phyloP scores from a whole-genome alignment of 2,113 vertebrate species.

The Marmota monax region DNA sequence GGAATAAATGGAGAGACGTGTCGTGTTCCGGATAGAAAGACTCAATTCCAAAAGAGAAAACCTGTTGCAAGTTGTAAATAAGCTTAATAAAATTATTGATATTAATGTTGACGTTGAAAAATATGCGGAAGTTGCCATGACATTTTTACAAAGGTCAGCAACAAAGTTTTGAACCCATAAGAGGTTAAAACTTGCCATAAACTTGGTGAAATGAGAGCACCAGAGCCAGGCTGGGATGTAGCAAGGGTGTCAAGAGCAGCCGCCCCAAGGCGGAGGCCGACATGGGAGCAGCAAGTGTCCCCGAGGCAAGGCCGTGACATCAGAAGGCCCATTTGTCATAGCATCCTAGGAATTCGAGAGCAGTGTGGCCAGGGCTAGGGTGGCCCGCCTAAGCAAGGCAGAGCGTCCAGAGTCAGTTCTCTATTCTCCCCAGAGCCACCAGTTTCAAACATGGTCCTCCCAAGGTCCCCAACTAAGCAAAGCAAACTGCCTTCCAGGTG shows the following conservation, averaged over 20 bases:
- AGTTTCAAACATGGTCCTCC: accelerated
- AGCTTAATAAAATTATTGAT: background rate
- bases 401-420: background rate
- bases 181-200: background rate
- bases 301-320: accelerated
- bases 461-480: background rate
- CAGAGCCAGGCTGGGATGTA: accelerated
- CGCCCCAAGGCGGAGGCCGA: no score
- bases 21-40: background rate
- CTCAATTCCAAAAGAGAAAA: background rate
- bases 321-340: background rate
- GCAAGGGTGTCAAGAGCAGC: background rate
- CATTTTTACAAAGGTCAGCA: background rate
- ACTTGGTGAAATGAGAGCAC: accelerated
- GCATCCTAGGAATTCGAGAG: accelerated
- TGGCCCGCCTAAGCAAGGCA: no score
- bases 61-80: background rate
- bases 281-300: accelerated
- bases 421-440: no score
- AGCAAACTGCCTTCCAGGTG: no score
- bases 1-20: background rate
- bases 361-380: accelerated
- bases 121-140: background rate
- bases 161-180: background rate
- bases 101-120: background rate